Base-by-base conservation (phyloP, 2,797 vertebrate genomes). In the Danio aesculapii region DNA sequence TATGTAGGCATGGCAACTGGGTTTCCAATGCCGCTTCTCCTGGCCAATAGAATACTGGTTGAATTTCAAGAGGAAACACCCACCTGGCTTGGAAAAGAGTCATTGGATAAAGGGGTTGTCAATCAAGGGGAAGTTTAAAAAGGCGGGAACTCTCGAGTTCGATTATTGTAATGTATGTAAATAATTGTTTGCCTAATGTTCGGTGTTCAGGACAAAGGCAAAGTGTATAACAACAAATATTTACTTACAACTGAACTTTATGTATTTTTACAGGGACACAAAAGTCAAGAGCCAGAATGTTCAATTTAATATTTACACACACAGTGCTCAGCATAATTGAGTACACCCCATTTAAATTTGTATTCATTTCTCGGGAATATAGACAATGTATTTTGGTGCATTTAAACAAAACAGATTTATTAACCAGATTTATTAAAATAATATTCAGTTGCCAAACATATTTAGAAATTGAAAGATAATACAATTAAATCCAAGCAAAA, bases 1-100 rank as follows among this genome's bases (percentile, higher is more conserved):
- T 61, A 19, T 89, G 92, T 92, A 92, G 91, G 88, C 92, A 93
- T 94, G 92, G 93, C 89, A 94, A 94, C 94, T 89, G 87, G 88
- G 86, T 50, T 66, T 77, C 75, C 46, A 6, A 52, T n/a, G 8
- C 6, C 10, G 30, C 83, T 30, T 30, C 30, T 8, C 19, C 3
- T 16, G 80, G 55, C 62, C 82, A 57, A 92, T 94, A 88, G 88
- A 86, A 5, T 85, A 0, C 1, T 8, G 17, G 6, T 4, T 46
- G 14, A 4, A 5, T 44, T 53, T 4, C n/a, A 21, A 6, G 14
- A 19, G 17, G 53, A 8, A 17, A 86, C 85, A 70, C 88, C 89
- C 62, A 83, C 74, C 53, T 84, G 43, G 61, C 72, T 83, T 63
- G 73, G 30, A 67, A 11, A 17, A 9, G 2, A 30, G 16, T 49